Percentiles rank a stretch among this genome's conserved stretches.
phyloP scores from a whole-genome alignment of 1,140 invertebrate genomes.

The Drusus annulatus region DNA sequence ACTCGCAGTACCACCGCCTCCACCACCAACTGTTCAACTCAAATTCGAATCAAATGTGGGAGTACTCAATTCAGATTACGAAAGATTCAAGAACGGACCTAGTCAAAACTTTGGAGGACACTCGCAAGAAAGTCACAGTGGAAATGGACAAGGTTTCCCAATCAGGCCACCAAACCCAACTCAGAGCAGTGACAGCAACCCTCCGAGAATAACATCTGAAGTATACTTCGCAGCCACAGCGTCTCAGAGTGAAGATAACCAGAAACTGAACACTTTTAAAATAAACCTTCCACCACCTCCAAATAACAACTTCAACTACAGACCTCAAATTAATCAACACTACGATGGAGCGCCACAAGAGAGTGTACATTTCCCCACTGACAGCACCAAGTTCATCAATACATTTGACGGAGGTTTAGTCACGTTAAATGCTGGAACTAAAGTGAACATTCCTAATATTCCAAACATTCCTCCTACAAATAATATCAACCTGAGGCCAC shows the following conservation, averaged over 20 bases:
- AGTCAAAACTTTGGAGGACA: constrained; percentile 28
- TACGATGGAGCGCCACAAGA: background rate
- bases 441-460: constrained; percentile 54
- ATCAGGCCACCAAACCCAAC: constrained; percentile 61
- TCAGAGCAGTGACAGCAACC: constrained; percentile 59
- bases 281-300: constrained; percentile 40
- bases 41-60: constrained; percentile 56
- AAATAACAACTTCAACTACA: constrained; percentile 39
- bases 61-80: constrained; percentile 49
- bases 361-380: constrained; percentile 41
- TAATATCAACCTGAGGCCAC: constrained; percentile 20
- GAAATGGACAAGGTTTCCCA: constrained; percentile 66
- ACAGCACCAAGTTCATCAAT: constrained; percentile 51
- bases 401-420: constrained; percentile 55
- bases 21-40: constrained; percentile 63
- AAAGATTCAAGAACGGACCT: constrained; percentile 48
- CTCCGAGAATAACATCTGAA: constrained; percentile 69
- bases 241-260: constrained; percentile 60
- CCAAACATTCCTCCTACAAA: constrained; percentile 42
- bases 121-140: constrained; percentile 60
- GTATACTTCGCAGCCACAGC: constrained; percentile 69
- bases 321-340: constrained; percentile 24
- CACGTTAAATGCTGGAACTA: constrained; percentile 55
- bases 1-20: constrained; percentile 68
- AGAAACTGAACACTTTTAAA: constrained; percentile 52